Percentiles rank a stretch among this genome's conserved stretches.
Conservation (phyloP, 2,113 vertebrate species). For the Cervus canadensis region DNA sequence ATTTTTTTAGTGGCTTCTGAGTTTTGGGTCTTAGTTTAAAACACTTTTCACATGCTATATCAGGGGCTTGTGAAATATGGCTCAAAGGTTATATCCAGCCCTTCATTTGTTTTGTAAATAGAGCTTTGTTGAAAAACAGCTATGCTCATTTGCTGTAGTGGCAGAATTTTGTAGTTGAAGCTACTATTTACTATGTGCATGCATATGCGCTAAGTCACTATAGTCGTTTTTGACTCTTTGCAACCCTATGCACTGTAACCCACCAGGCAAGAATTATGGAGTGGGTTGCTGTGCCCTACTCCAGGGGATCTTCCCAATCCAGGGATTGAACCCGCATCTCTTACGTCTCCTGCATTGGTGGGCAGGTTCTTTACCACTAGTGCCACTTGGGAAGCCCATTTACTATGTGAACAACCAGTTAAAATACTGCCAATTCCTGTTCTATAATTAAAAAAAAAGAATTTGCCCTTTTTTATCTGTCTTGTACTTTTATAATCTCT, state of each 20-base stretch:
- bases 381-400: background rate
- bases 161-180: background rate
- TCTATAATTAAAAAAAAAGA: background rate
- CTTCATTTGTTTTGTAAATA: background rate
- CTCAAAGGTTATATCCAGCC: background rate
- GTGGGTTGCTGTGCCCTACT: background rate
- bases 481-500: background rate
- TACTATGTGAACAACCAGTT: background rate
- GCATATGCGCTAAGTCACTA: background rate
- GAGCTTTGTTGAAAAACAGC: background rate
- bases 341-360: background rate
- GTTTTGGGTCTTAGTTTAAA: background rate
- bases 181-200: background rate
- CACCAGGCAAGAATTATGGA: background rate
- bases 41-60: background rate
- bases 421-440: background rate
- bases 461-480: background rate
- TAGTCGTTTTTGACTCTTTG: background rate
- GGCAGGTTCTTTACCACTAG: background rate
- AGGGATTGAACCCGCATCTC: background rate
- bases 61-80: background rate
- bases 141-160: background rate
- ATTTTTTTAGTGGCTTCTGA: background rate
- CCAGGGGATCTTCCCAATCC: background rate
- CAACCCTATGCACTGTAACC: background rate